Conservation (phyloP, 2,888 invertebrate species). For the Sesia bembeciformis region DNA sequence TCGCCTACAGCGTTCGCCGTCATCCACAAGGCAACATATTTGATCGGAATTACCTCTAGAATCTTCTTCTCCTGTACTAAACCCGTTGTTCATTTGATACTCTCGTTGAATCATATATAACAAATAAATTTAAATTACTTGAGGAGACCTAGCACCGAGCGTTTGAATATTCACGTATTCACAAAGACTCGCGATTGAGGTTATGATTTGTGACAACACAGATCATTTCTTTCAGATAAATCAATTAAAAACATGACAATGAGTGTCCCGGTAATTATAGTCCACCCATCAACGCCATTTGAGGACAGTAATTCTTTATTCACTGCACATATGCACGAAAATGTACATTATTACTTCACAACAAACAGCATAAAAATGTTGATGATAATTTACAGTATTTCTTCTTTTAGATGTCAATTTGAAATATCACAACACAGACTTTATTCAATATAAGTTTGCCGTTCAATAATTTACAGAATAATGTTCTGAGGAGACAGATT, state of each 20-base stretch:
- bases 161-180: slow-evolving; percentile 54
- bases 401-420: too few relatives aligned
- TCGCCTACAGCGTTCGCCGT: slow-evolving; percentile 88
- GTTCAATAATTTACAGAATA: too few relatives aligned
- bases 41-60: slow-evolving; percentile 91
- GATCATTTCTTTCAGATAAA: slow-evolving; percentile 33
- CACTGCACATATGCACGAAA: slow-evolving; percentile 40
- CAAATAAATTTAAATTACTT: slow-evolving; percentile 43
- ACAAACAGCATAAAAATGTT: slow-evolving; percentile 7
- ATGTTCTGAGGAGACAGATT: too few relatives aligned
- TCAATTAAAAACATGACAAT: slow-evolving; percentile 34
- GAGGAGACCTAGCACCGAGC: slow-evolving; percentile 45
- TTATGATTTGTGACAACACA: slow-evolving; percentile 57
- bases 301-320: slow-evolving; percentile 26
- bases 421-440: too few relatives aligned
- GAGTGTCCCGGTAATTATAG: slow-evolving; percentile 6
- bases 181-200: slow-evolving; percentile 57
- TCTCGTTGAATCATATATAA: slow-evolving; percentile 74
- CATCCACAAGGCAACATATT: slow-evolving; percentile 94
- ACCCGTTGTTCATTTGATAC: slow-evolving; percentile 86
- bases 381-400: too few relatives aligned
- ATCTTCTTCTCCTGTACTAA: slow-evolving; percentile 93
- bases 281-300: slow-evolving; percentile 19
- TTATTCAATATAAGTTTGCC: too few relatives aligned
- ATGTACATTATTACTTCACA: slow-evolving; percentile 36